Percentiles rank a stretch among this genome's conserved stretches.
Conservation (phyloP, 2,888 invertebrate genomes). For the Orgyia antiqua region DNA sequence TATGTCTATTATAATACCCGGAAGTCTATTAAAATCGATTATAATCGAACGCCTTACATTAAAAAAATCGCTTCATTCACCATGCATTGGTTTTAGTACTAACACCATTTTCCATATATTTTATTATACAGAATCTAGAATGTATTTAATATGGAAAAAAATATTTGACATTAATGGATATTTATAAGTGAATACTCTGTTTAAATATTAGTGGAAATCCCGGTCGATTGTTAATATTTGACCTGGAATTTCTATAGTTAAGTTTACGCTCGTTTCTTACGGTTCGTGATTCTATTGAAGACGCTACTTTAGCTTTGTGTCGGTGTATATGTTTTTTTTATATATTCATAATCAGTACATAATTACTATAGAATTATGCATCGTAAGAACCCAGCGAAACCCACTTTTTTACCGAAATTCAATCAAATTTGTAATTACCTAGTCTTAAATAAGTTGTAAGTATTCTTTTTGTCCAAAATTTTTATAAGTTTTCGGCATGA, state of each 20-base stretch:
- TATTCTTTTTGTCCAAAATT: constrained; percentile 46
- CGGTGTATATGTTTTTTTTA: no score
- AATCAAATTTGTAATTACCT: constrained; percentile 46
- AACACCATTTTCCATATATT: constrained; percentile 23
- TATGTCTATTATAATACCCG: not conserved
- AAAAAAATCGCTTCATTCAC: constrained; percentile 24
- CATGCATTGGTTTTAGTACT: constrained; percentile 28
- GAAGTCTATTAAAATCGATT: no score
- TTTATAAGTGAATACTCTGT: constrained; percentile 16
- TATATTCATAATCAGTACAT: no score
- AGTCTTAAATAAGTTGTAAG: constrained; percentile 51
- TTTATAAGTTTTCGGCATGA: constrained; percentile 42
- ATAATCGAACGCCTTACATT: no score
- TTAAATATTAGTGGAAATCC: constrained; percentile 7
- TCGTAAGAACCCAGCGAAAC: no score
- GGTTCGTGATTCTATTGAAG: no score
- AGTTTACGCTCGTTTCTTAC: no score
- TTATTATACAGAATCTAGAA: constrained; percentile 24
- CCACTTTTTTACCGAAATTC: constrained; percentile 32
- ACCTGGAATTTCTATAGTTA: constrained; percentile 37
- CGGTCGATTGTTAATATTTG: constrained; percentile 15
- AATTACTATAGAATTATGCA: no score
- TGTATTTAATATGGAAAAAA: constrained; percentile 21
- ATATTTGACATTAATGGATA: constrained; percentile 12
- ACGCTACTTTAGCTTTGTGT: no score